Conservation (phyloP, 1,140 invertebrate genomes). For the Oedothorax gibbosus region DNA sequence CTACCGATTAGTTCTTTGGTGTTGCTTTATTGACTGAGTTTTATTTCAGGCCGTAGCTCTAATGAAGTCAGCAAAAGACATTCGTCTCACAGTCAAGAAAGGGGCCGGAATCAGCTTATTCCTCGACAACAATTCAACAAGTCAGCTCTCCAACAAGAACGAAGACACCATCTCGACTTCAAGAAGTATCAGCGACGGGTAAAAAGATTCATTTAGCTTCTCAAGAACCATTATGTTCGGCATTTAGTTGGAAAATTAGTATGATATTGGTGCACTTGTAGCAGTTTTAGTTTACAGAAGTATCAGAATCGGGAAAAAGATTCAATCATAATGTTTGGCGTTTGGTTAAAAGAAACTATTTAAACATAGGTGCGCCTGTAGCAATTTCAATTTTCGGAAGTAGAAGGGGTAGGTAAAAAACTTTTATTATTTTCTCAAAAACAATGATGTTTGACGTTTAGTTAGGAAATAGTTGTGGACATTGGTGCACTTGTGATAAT, state of each 20-base stretch:
- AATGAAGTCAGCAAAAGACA: constrained; percentile 61
- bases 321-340: too few relatives aligned
- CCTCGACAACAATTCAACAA: constrained; percentile 32
- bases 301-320: too few relatives aligned
- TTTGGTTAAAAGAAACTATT: too few relatives aligned
- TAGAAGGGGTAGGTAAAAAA: too few relatives aligned
- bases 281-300: background rate
- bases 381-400: too few relatives aligned
- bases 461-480: background rate
- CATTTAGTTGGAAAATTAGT: background rate
- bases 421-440: too few relatives aligned
- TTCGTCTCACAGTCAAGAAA: constrained; percentile 62
- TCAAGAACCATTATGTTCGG: background rate
- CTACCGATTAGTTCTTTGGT: background rate
- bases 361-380: too few relatives aligned
- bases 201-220: constrained; percentile 15
- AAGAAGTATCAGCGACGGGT: constrained; percentile 53
- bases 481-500: background rate
- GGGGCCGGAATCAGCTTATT: constrained; percentile 60
- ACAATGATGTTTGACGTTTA: background rate
- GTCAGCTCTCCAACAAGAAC: constrained; percentile 20
- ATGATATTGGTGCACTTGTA: background rate
- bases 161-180: constrained; percentile 39
- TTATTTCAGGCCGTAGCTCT: constrained; percentile 59
- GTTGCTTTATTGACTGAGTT: background rate